Conservation (phyloP, 2,113 vertebrate species). For the Neoarius graeffei region DNA sequence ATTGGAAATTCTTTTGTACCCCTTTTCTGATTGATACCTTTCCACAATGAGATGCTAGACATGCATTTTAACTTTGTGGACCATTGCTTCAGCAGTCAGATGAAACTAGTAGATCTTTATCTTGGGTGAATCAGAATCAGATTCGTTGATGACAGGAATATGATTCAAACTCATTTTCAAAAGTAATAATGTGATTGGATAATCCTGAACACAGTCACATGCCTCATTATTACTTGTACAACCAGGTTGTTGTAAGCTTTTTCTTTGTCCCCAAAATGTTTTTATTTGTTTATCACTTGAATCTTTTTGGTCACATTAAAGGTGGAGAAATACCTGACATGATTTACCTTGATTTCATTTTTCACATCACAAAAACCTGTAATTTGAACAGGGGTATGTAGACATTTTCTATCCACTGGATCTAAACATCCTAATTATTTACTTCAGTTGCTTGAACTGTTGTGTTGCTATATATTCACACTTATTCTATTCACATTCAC, state of each 20-base stretch:
- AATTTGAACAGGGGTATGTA: neutral
- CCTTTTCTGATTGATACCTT: neutral
- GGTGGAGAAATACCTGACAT: neutral
- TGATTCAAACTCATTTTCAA: neutral
- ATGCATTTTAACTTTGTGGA: neutral
- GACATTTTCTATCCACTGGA: neutral
- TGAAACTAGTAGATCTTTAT: neutral
- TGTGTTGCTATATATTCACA: neutral
- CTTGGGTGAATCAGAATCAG: neutral
- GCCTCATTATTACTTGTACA: neutral
- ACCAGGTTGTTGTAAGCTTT: neutral
- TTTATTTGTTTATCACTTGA: neutral
- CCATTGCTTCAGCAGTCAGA: neutral
- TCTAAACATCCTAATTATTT: neutral
- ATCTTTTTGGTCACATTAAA: neutral
- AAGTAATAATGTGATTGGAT: neutral
- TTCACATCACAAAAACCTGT: neutral
- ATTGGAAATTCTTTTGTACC: neutral
- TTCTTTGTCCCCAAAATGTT: neutral
- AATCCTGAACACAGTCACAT: neutral
- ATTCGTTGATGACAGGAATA: neutral
- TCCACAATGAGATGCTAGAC: neutral
- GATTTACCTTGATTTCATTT: neutral
- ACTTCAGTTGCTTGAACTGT: neutral
- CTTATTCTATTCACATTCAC: too few relatives aligned